phyloP scores from a whole-genome alignment of 2,888 invertebrate species.

The Herminia tarsipennalis region DNA sequence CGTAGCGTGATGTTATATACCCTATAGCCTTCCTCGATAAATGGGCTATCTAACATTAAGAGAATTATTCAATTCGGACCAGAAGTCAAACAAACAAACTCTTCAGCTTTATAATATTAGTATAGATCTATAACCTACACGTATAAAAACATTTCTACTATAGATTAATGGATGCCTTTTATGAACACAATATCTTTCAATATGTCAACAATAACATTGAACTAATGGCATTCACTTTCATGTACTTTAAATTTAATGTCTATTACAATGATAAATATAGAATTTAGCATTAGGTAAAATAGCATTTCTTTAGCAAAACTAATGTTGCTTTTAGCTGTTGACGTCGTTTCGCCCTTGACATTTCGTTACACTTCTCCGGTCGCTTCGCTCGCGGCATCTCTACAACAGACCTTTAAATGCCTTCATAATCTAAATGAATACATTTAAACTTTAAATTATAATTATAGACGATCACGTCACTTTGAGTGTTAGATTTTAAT shows the following conservation, averaged over 20 bases:
- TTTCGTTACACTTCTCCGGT: slow-evolving; percentile 64
- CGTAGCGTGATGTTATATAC: too few species aligned
- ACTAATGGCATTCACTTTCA: not conserved
- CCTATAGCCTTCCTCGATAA: too few species aligned
- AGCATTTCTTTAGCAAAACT: slow-evolving; percentile 38
- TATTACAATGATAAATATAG: slow-evolving; percentile 13
- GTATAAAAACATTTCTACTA: too few species aligned
- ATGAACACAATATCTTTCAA: too few species aligned
- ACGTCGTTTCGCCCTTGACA: slow-evolving; percentile 67
- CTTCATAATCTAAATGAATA: slow-evolving; percentile 47
- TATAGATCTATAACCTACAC: too few species aligned
- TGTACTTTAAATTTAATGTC: slow-evolving; percentile 1
- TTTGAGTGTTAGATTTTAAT: slow-evolving; percentile 4
- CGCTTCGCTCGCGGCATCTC: slow-evolving; percentile 51
- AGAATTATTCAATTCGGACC: too few species aligned
- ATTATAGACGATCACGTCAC: slow-evolving; percentile 37
- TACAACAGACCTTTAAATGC: slow-evolving; percentile 56
- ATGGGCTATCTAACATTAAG: too few species aligned
- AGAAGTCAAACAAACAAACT: too few species aligned
- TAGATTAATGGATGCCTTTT: too few species aligned
- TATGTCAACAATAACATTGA: too few species aligned
- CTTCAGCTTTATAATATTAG: too few species aligned
- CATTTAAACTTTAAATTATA: slow-evolving; percentile 29
- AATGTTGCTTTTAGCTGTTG: slow-evolving; percentile 23
- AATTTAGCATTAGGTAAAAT: slow-evolving; percentile 21